Conservation (phyloP, 2,888 invertebrate genomes). For the Fabriciana adippe region DNA sequence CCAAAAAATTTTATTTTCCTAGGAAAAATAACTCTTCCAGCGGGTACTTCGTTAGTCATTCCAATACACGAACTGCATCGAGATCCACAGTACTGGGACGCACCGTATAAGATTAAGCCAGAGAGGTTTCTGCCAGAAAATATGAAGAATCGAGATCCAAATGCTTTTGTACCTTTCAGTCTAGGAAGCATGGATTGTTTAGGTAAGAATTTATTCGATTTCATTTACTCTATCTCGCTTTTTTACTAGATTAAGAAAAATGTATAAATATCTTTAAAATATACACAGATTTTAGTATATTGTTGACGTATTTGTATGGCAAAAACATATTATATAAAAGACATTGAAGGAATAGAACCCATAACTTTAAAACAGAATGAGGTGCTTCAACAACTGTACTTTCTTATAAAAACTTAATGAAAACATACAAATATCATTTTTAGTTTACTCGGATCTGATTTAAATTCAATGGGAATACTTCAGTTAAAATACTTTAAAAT, state of each 20-base stretch:
- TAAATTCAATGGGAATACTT: too few relatives aligned
- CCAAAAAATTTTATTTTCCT: constrained; percentile 29
- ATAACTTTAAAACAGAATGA: too few relatives aligned
- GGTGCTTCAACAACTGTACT: too few relatives aligned
- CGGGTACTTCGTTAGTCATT: constrained; percentile 61
- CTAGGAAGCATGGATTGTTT: constrained; percentile 72
- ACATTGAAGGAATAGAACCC: too few relatives aligned
- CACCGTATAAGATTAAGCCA: constrained; percentile 61
- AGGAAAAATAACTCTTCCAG: constrained; percentile 64
- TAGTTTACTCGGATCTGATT: too few relatives aligned
- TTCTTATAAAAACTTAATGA: too few relatives aligned
- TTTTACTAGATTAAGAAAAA: background rate
- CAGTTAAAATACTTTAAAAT: too few relatives aligned
- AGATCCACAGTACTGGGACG: constrained; percentile 62
- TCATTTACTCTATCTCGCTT: background rate
- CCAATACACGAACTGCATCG: constrained; percentile 66
- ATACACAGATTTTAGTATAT: too few relatives aligned
- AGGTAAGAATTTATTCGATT: constrained; percentile 49
- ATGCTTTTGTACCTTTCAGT: constrained; percentile 68
- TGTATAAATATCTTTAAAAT: too few relatives aligned
- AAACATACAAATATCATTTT: too few relatives aligned
- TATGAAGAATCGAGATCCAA: constrained; percentile 56
- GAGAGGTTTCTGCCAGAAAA: constrained; percentile 66
- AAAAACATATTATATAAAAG: too few relatives aligned
- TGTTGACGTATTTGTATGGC: too few relatives aligned